Evolutionary conservation across 2,113 vertebrate species (phyloP).

Genomic region (Peromyscus californicus): DNA sequence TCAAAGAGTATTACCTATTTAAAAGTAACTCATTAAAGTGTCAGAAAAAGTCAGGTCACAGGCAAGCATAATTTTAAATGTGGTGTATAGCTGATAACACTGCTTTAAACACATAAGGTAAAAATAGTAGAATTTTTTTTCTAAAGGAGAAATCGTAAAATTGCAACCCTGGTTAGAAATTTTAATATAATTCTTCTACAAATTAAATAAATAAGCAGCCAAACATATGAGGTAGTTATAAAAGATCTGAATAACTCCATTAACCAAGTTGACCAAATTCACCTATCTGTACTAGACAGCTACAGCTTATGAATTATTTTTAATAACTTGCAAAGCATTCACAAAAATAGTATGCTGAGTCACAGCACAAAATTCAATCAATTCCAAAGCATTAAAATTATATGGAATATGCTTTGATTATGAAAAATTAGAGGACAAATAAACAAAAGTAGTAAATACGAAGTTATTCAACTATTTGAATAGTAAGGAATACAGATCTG

Average conservation of each 20-base stretch:
- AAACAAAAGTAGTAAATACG: background rate
- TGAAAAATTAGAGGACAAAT: background rate
- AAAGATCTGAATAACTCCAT: background rate
- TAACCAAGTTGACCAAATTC: background rate
- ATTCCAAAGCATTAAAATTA: background rate
- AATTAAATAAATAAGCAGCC: background rate
- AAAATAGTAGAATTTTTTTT: background rate
- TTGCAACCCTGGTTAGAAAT: background rate
- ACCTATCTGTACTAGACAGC: background rate
- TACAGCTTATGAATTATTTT: background rate
- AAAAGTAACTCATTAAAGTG: background rate
- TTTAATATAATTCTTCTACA: background rate
- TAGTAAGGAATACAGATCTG: background rate
- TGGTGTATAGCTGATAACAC: background rate
- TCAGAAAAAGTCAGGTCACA: background rate
- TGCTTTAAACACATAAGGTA: background rate
- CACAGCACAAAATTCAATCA: background rate
- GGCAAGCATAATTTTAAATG: background rate
- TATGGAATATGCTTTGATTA: background rate
- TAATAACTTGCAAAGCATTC: background rate
- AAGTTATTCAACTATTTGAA: background rate
- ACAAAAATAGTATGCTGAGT: background rate
- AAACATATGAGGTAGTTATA: background rate
- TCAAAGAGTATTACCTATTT: background rate
- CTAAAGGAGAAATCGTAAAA: background rate